phyloP scores from a whole-genome alignment of 2,888 invertebrate genomes.

The Griposia aprilina region DNA sequence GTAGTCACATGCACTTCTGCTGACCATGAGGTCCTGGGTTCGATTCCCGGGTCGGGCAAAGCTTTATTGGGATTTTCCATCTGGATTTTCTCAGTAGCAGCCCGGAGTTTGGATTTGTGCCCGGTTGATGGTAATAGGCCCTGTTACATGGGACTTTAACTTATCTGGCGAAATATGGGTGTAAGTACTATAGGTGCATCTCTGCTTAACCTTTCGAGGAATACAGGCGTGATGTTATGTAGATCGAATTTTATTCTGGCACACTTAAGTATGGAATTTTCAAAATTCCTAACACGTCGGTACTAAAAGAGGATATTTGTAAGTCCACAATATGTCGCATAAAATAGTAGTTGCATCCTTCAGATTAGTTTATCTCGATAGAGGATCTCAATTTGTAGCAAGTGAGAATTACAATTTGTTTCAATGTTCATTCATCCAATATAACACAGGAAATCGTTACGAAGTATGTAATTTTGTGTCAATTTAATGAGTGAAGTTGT shows the following conservation, averaged over 20 bases:
- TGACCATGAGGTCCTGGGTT: no score
- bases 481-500: slow-evolving; percentile 40
- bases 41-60: no score
- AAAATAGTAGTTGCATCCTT: neutral
- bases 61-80: no score
- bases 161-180: no score
- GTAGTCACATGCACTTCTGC: no score
- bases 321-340: neutral
- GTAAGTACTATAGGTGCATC: no score
- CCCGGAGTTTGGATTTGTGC: no score
- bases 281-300: neutral
- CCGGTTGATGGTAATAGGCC: no score
- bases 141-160: no score
- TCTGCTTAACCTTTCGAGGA: no score
- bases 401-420: slow-evolving; percentile 17
- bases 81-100: no score
- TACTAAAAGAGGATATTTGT: neutral
- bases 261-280: neutral
- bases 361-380: neutral
- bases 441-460: slow-evolving; percentile 45
- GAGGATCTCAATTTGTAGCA: slow-evolving; percentile 12
- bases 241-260: neutral
- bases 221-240: neutral
- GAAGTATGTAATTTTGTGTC: slow-evolving; percentile 22
- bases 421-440: slow-evolving; percentile 29